Percentiles rank a stretch among this genome's conserved stretches.
phyloP scores from a whole-genome alignment of 2,797 vertebrate species.

The Clarias platycephalus region DNA sequence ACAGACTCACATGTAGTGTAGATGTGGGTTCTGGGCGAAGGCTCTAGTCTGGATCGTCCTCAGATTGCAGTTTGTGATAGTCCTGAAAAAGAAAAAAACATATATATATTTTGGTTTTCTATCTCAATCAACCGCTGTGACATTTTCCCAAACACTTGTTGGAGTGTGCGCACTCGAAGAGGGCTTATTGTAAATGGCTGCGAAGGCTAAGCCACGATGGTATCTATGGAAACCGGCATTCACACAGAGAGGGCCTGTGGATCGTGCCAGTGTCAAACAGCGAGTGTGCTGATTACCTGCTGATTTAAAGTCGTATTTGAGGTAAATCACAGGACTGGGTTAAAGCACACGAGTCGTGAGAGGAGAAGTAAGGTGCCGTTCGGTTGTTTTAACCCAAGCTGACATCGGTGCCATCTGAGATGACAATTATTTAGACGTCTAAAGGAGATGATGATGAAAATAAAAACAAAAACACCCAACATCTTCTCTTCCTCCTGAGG shows the following conservation, averaged over 20 bases:
- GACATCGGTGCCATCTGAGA: slow-evolving; percentile 48
- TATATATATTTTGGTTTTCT: slow-evolving; percentile 23
- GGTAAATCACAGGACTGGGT: slow-evolving; percentile 35
- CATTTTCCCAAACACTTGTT: slow-evolving; percentile 18
- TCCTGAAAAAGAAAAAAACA: slow-evolving; percentile 70
- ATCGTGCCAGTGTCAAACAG: slow-evolving; percentile 32
- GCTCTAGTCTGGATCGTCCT: slow-evolving; percentile 82
- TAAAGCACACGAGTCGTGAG: slow-evolving; percentile 21
- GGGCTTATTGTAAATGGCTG: slow-evolving; percentile 19
- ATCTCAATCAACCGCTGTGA: background rate
- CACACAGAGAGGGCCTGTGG: background rate
- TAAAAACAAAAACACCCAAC: slow-evolving; percentile 18
- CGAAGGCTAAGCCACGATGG: slow-evolving; percentile 1
- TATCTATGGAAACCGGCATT: slow-evolving; percentile 44
- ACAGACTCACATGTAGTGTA: slow-evolving; percentile 93
- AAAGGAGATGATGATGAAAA: slow-evolving; percentile 16
- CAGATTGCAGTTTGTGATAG: slow-evolving; percentile 89
- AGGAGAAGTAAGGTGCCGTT: slow-evolving; percentile 30
- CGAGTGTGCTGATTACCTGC: slow-evolving; percentile 41
- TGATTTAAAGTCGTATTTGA: slow-evolving; percentile 38
- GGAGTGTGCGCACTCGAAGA: background rate
- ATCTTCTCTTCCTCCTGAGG: slow-evolving; percentile 40
- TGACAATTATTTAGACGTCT: slow-evolving; percentile 49
- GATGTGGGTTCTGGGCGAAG: slow-evolving; percentile 90
- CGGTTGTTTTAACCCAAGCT: slow-evolving; percentile 44